phyloP scores from a whole-genome alignment of 2,888 invertebrate species.

The Hirtodrosophila confusa region DNA sequence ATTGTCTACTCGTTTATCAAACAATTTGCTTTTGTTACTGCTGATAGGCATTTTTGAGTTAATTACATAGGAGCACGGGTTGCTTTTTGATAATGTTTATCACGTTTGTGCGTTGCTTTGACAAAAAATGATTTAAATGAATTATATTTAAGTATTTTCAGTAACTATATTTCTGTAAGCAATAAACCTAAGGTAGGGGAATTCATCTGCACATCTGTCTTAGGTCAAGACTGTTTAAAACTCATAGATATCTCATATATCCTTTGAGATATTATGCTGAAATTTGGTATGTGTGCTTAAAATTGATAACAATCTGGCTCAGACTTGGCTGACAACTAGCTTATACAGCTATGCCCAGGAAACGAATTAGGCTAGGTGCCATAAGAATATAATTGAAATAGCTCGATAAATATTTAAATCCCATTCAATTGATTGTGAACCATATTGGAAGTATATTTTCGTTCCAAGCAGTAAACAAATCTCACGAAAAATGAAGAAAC shows the following conservation, averaged over 20 bases:
- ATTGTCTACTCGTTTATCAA: conserved; percentile 19
- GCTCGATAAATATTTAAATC: not conserved
- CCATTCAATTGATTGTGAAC: conserved; percentile 20
- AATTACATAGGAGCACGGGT: conserved; percentile 24
- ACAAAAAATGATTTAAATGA: not conserved
- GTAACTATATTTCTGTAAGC: too few species aligned
- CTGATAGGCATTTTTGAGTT: conserved; percentile 26
- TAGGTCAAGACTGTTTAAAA: not conserved
- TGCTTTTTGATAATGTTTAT: conserved; percentile 26
- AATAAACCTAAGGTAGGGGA: not conserved
- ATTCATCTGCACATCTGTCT: not conserved
- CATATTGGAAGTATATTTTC: conserved; percentile 3
- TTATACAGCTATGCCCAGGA: too few species aligned
- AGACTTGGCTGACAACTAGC: too few species aligned
- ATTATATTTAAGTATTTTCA: not conserved
- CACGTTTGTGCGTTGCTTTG: not conserved
- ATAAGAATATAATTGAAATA: not conserved
- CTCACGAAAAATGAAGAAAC: conserved; percentile 23
- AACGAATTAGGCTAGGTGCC: too few species aligned
- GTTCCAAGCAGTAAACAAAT: conserved; percentile 11
- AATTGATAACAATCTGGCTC: too few species aligned
- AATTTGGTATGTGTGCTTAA: too few species aligned
- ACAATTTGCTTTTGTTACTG: not conserved
- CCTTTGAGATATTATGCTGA: too few species aligned
- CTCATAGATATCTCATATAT: too few species aligned